Evolutionary conservation across 2,888 invertebrate genomes (phyloP), one percentile per base, ranked within the genome.

Genomic region (Dichetophora obliterata): DNA sequence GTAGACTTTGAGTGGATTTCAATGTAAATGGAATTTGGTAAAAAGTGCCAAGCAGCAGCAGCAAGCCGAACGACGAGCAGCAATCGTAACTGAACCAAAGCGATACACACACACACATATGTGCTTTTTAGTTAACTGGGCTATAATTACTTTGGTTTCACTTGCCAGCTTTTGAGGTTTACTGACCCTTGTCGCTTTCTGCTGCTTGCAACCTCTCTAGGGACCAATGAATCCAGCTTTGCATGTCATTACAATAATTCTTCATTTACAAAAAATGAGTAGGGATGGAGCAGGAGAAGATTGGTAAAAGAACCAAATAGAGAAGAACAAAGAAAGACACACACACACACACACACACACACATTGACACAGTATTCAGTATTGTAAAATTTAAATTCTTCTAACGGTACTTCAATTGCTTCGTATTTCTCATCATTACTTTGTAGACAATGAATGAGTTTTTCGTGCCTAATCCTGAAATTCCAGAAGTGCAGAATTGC

Each of bases 1-100:
- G 31, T 65, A n/a, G 65, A 73, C 63, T 50, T 19, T 50, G 73
- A 73, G 73, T 73, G 65, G 63, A 52, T 73, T 73, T 65, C 73
- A 73, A 63, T 73, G 50, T 50, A 63, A 68, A 68, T 24, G 68
- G 66, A 66, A 68, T 68, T 24, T 43, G 43, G 43, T 16, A 43
- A 37, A 19, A 22, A 66, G 37, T 22, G 43, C 22, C n/a, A 22
- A n/a, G 37, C 43, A 19, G 22, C n/a, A 34, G 24, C 16, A 50
- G 16, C 8, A 19, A 8, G 52, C 9, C 48, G n/a, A 50, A 4
- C 19, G 37, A 63, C 16, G 31, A 31, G 63, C 27, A 63, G 63
- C 16, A 27, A 14, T 16, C n/a, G 59, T 27, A 59, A 14, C 14
- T 27, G 14, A 27, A 54, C 59, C 9, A n/a, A 37, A 34, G 19